Conservation (phyloP, 2,797 vertebrate species). For the Pseudocheirus occidentalis region DNA sequence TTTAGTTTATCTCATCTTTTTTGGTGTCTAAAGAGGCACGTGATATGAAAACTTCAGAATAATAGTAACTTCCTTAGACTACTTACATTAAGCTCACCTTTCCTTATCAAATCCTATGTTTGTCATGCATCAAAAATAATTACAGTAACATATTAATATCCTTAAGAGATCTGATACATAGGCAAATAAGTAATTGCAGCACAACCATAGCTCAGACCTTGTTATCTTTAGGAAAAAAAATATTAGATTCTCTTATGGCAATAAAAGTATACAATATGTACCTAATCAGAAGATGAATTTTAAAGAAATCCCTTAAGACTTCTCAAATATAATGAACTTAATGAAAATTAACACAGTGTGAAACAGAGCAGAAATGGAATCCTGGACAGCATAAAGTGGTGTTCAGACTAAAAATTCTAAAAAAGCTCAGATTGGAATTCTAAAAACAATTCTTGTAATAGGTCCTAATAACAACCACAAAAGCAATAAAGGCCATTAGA, state of each 20-base stretch:
- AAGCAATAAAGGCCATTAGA: slow-evolving; percentile 80
- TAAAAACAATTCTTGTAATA: slow-evolving; percentile 87
- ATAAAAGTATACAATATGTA: slow-evolving; percentile 85
- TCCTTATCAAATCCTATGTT: slow-evolving; percentile 72
- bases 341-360: slow-evolving; percentile 89
- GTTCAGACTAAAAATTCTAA: slow-evolving; percentile 80
- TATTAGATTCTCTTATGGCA: slow-evolving; percentile 87
- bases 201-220: slow-evolving; percentile 87
- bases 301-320: slow-evolving; percentile 89
- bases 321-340: slow-evolving; percentile 88
- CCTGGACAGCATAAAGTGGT: slow-evolving; percentile 82
- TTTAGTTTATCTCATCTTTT: slow-evolving; percentile 66
- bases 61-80: slow-evolving; percentile 74
- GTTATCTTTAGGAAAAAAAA: slow-evolving; percentile 87
- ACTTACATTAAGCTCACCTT: slow-evolving; percentile 74
- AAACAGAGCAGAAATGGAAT: slow-evolving; percentile 83
- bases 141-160: slow-evolving; percentile 78
- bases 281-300: slow-evolving; percentile 87
- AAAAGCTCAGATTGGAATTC: slow-evolving; percentile 81
- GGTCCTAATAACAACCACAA: slow-evolving; percentile 83
- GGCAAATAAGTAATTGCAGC: slow-evolving; percentile 85
- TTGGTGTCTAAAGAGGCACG: slow-evolving; percentile 46
- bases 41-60: slow-evolving; percentile 55
- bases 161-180: slow-evolving; percentile 67
- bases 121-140: slow-evolving; percentile 78